Evolutionary conservation across 2,113 vertebrate species (phyloP).

Genomic region (Catharus minimus): DNA sequence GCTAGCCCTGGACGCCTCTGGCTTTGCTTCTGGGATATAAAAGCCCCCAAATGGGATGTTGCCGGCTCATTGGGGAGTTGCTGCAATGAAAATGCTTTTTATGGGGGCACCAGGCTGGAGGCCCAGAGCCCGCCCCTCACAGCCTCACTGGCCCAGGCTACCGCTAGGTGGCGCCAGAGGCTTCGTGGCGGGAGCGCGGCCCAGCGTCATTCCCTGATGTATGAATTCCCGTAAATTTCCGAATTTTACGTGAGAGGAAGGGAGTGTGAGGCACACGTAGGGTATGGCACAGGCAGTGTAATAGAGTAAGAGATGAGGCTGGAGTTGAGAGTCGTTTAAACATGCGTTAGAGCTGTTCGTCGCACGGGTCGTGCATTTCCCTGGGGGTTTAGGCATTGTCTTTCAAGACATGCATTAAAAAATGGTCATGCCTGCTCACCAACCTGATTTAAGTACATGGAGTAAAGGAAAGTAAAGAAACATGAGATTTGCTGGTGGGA

Average conservation of each 20-base stretch:
- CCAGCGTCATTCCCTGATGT: accelerated
- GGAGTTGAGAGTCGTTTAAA: neutral
- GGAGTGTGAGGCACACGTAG: neutral
- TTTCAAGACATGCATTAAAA: neutral
- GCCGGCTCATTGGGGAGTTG: accelerated
- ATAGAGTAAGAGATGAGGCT: neutral
- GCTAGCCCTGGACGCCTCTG: neutral
- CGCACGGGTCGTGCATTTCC: neutral
- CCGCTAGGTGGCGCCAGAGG: constrained; percentile 36
- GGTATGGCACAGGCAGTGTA: neutral
- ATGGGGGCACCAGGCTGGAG: accelerated
- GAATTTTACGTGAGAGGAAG: neutral
- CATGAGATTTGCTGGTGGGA: neutral
- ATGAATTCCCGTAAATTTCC: neutral
- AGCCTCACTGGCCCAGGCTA: accelerated
- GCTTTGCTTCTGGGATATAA: neutral
- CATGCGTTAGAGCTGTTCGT: accelerated
- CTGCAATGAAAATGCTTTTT: accelerated
- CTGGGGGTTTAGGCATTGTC: neutral
- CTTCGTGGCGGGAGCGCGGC: neutral
- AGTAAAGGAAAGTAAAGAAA: neutral
- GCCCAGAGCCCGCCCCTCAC: neutral
- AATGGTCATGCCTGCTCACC: neutral
- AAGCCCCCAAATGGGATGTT: accelerated
- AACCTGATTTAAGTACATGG: neutral